Evolutionary conservation across 2,113 vertebrate genomes (phyloP).

Genomic region (Probosciger aterrimus): DNA sequence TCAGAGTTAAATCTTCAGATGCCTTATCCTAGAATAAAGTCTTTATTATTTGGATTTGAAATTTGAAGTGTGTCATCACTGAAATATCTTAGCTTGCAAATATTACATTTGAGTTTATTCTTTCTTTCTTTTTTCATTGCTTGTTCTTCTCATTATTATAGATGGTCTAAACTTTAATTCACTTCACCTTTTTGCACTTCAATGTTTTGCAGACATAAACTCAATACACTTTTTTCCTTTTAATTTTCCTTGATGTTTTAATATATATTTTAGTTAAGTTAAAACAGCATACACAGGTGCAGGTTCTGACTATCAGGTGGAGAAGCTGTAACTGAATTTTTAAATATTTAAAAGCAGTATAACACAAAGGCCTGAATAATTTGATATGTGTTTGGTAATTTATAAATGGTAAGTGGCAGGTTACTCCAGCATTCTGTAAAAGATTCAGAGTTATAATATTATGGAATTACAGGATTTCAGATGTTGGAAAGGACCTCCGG

Average conservation of each 20-base stretch:
- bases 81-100: neutral
- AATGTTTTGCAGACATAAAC: neutral
- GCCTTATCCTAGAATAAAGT: neutral
- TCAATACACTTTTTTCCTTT: neutral
- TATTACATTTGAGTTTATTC: neutral
- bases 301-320: neutral
- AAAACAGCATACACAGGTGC: neutral
- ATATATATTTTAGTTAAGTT: neutral
- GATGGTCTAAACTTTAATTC: neutral
- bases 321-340: neutral
- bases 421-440: neutral
- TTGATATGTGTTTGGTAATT: neutral
- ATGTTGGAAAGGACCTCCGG: neutral
- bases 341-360: neutral
- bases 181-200: neutral
- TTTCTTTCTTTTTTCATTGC: neutral
- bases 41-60: neutral
- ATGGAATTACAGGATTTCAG: rapidly evolving
- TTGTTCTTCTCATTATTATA: neutral
- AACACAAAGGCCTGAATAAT: neutral
- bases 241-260: neutral
- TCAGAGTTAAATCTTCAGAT: neutral
- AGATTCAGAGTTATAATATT: neutral
- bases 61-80: neutral
- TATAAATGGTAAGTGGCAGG: neutral